A percentile compares a stretch with the other conserved stretches of the same genome.
phyloP scores from a whole-genome alignment of 2,797 vertebrate genomes.

The Mastacembelus armatus region DNA sequence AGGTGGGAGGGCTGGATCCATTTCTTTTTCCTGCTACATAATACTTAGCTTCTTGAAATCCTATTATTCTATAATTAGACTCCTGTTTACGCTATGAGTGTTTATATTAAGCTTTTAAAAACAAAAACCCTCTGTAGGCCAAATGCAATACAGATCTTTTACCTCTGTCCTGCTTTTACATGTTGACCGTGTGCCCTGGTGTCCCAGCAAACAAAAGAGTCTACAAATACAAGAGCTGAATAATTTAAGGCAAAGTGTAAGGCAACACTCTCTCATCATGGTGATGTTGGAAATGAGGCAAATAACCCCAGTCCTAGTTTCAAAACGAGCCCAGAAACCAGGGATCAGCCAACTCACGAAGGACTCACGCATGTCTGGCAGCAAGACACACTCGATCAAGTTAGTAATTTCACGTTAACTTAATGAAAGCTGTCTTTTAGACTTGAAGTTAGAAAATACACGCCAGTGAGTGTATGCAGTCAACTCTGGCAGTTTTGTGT shows the following conservation, averaged over 20 bases:
- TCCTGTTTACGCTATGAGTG: background rate
- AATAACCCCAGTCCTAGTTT: constrained; percentile 51
- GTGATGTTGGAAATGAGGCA: constrained; percentile 57
- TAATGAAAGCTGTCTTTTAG: background rate
- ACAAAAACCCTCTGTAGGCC: constrained; percentile 24
- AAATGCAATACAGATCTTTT: constrained; percentile 39
- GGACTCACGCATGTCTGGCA: constrained; percentile 9
- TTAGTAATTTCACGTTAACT: background rate
- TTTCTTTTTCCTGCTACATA: constrained; percentile 14
- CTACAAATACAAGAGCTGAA: constrained; percentile 81
- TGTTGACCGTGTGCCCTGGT: constrained; percentile 56
- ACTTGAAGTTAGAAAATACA: background rate
- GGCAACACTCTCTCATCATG: constrained; percentile 60
- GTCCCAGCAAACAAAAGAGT: constrained; percentile 77
- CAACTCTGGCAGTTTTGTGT: no score
- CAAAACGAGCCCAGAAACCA: constrained; percentile 9
- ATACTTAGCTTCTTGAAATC: constrained; percentile 9
- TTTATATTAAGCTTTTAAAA: constrained; percentile 13
- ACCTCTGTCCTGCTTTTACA: constrained; percentile 73
- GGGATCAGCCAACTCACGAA: constrained; percentile 10
- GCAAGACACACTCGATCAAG: constrained; percentile 1
- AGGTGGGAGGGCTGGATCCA: constrained; percentile 22
- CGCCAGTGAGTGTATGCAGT: constrained; percentile 17
- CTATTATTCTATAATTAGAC: background rate
- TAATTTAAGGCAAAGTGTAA: constrained; percentile 83